Evolutionary conservation across 1,140 invertebrate genomes (phyloP), one percentile per base, ranked within the genome.

Genomic region (Pissodes strobi): DNA sequence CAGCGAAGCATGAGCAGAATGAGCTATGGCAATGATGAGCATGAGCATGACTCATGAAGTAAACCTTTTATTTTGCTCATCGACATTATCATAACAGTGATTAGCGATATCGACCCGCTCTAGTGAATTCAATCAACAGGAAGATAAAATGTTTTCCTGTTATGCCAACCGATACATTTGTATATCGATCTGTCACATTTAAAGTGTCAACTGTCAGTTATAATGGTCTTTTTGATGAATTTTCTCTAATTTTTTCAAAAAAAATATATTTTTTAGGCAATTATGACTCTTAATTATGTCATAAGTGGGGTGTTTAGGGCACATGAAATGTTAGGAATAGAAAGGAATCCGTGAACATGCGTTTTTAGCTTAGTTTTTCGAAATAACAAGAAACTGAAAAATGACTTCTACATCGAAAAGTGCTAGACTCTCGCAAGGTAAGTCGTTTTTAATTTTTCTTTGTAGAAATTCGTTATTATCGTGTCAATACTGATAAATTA

Each of bases 391-490:
- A 9, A 13, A 30, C 15, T 6, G 18, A 25, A 64, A 64, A 45
- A 65, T 65, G 63, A 65, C 55, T 58, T 65, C 63, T 9, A 65
- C 63, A 65, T 58, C 55, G 63, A 65, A 65, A 65, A 41, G 19
- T 48, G 55, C 18, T 45, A 65, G 59, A 52, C 12, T 65, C 8
- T 39, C 51, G 19, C 63, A 65, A 58, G 63, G 63, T 65, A 58
- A 59, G 63, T 27, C 8, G 18, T 18, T 22, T 39, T 34, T 39
- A n/a, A 13, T 55, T 39, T 57, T 1, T n/a, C n/a, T n/a, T n/a
- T n/a, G n/a, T n/a, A n/a, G n/a, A n/a, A n/a, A n/a, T n/a, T n/a
- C n/a, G n/a, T n/a, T n/a, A n/a, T n/a, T n/a, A n/a, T n/a, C n/a
- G n/a, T n/a, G n/a, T n/a, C n/a, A n/a, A n/a, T n/a, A n/a, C n/a